These are phyloP conservation scores for Drosophila persimilis DNA, from an alignment of 1,140 invertebrate genomes.

Conservation along the genomic window DNA sequence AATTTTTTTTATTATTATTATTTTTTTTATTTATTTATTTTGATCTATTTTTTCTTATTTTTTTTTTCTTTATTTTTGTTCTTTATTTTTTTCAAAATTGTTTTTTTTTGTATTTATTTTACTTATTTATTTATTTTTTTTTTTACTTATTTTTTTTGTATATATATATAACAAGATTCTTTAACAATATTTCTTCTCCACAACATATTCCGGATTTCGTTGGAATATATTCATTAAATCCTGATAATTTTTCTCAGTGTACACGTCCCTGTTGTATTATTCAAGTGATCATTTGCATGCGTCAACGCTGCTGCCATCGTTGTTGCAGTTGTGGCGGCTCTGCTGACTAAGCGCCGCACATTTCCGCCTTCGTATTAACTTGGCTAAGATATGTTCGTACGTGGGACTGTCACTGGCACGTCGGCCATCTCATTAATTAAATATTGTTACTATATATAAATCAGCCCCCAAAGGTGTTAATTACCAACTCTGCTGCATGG, in stretches of 20 bases:
- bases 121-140: too few species aligned
- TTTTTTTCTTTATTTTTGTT: too few species aligned
- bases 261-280: slow-evolving; percentile 39
- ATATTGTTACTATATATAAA: slow-evolving; percentile 10
- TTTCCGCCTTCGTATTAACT: slow-evolving; percentile 63
- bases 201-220: too few species aligned
- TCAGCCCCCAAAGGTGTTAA: slow-evolving; percentile 53
- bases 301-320: slow-evolving; percentile 47
- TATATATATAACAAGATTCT: too few species aligned
- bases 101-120: too few species aligned
- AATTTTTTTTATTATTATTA: too few species aligned
- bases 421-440: slow-evolving; percentile 64
- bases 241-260: not conserved
- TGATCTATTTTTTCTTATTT: too few species aligned
- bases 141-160: too few species aligned
- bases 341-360: slow-evolving; percentile 66
- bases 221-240: too few species aligned
- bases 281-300: slow-evolving; percentile 66
- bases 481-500: slow-evolving; percentile 59
- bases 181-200: too few species aligned
- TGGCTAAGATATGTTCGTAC: slow-evolving; percentile 27
- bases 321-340: slow-evolving; percentile 3
- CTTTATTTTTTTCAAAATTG: too few species aligned
- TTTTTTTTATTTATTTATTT: too few species aligned
- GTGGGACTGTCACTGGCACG: slow-evolving; percentile 54